Conservation (phyloP, 2,888 invertebrate species). For the Halictus quadricinctus region DNA sequence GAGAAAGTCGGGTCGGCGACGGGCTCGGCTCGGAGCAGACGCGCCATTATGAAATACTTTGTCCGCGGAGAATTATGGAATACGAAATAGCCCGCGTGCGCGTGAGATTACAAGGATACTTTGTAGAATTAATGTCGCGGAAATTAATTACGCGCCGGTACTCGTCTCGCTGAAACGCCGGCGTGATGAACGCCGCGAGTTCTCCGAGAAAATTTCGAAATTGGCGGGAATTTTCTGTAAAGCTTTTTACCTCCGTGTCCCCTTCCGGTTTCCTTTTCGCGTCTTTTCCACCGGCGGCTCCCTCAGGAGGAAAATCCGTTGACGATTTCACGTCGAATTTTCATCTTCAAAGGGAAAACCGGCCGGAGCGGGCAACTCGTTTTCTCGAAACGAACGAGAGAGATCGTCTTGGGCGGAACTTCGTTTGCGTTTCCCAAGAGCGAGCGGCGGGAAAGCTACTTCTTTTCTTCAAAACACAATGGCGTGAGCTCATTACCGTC, state of each 20-base stretch:
- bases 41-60: constrained; percentile 43
- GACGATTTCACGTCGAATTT: constrained; percentile 2
- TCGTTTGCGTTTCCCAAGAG: constrained; percentile 24
- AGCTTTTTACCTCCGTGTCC: neutral
- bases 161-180: constrained; percentile 36
- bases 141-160: constrained; percentile 47
- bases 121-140: constrained; percentile 50
- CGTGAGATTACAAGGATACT: constrained; percentile 53
- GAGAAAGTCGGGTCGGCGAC: neutral
- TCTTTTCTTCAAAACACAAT: constrained; percentile 28
- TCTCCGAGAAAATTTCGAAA: constrained; percentile 26
- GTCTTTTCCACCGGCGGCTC: too few relatives aligned
- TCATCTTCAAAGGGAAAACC: constrained; percentile 8
- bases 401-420: constrained; percentile 32
- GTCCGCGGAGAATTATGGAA: constrained; percentile 42
- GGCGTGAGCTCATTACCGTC: constrained; percentile 4
- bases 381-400: constrained; percentile 4
- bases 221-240: neutral
- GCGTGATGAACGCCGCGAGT: constrained; percentile 42
- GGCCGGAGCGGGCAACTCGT: neutral
- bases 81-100: constrained; percentile 49
- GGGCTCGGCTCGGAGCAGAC: neutral
- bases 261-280: neutral
- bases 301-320: neutral
- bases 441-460: neutral